Percentiles rank a stretch among this genome's conserved stretches.
phyloP scores from a whole-genome alignment of 2,797 vertebrate species.

The Muscicapa striata region DNA sequence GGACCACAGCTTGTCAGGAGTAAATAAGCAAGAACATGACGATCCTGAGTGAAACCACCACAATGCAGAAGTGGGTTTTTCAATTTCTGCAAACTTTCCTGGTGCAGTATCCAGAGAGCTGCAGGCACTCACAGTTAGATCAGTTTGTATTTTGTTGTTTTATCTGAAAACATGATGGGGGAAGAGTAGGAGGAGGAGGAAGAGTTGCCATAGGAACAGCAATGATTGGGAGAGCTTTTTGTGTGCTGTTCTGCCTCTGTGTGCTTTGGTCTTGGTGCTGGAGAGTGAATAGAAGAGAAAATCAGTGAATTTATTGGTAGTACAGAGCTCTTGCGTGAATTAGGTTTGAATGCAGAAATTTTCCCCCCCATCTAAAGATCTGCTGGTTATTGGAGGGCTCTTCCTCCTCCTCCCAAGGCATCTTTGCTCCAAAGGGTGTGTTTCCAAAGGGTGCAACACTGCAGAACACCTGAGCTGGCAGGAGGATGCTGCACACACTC shows the following conservation, averaged over 20 bases:
- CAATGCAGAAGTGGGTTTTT: neutral
- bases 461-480: neutral
- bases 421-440: neutral
- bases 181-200: constrained; percentile 56
- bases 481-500: neutral
- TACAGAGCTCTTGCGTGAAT: neutral
- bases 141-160: constrained; percentile 57
- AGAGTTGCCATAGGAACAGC: constrained; percentile 65
- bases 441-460: neutral
- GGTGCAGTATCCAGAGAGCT: neutral
- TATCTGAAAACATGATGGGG: constrained; percentile 35
- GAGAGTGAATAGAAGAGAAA: neutral
- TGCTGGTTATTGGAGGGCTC: neutral
- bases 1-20: neutral
- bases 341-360: neutral
- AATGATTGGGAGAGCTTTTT: constrained; percentile 44
- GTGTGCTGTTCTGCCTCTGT: neutral
- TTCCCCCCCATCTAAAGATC: neutral
- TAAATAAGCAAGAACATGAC: neutral
- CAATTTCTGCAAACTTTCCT: neutral
- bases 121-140: neutral
- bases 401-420: neutral
- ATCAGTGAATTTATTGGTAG: neutral
- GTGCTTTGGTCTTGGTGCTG: constrained; percentile 1
- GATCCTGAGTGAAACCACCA: neutral